phyloP scores from a whole-genome alignment of 2,797 vertebrate species.

The Darevskia nairensis region DNA sequence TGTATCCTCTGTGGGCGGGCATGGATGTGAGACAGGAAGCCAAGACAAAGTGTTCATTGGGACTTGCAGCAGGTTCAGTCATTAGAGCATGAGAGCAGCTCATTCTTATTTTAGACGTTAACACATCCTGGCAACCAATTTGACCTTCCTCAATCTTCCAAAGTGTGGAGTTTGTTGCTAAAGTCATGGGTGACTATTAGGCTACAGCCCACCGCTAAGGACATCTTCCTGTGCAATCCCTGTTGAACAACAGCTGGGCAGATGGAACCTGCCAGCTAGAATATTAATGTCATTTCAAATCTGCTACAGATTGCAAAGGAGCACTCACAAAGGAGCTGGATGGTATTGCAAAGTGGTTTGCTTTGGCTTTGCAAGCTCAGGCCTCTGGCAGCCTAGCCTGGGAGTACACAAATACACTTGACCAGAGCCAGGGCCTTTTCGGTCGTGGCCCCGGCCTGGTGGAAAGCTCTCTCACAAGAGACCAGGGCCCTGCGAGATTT shows the following conservation, averaged over 20 bases:
- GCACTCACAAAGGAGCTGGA: neutral
- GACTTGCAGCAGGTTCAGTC: neutral
- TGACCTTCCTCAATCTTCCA: neutral
- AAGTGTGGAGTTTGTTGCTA: neutral
- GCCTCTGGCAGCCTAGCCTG: neutral
- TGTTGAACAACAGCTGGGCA: neutral
- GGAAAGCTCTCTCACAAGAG: too few relatives aligned
- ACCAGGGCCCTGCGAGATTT: too few relatives aligned
- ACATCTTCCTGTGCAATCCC: neutral
- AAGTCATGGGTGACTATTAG: slow-evolving; percentile 1
- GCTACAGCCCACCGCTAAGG: neutral
- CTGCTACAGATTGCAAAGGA: neutral
- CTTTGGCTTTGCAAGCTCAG: neutral
- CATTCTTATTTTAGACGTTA: neutral
- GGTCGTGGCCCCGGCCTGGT: too few relatives aligned
- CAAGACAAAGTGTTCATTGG: neutral
- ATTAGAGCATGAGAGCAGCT: neutral
- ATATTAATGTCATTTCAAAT: neutral
- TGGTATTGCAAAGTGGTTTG: neutral
- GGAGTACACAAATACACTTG: too few relatives aligned
- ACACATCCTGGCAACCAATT: neutral
- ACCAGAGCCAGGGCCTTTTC: too few relatives aligned
- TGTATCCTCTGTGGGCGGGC: slow-evolving; percentile 10
- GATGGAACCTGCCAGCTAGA: neutral
- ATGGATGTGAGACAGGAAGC: neutral